phyloP scores from a whole-genome alignment of 1,140 invertebrate species.

The Nasonia giraulti region DNA sequence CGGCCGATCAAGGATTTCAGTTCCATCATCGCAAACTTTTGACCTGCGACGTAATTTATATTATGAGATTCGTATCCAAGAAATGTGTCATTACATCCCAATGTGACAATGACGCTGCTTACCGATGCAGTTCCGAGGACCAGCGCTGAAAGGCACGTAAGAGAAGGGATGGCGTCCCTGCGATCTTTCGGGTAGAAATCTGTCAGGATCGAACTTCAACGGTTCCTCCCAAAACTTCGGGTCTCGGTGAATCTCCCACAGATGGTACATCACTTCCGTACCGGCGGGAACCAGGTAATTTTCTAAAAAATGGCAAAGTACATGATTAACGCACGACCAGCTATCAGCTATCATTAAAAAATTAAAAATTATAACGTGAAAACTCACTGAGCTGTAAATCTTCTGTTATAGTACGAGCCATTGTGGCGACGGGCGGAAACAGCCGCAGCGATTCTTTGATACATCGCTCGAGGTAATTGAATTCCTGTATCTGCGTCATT shows the following conservation, averaged over 20 bases:
- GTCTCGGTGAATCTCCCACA: constrained; percentile 80
- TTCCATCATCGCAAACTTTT: constrained; percentile 88
- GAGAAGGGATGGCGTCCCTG: constrained; percentile 74
- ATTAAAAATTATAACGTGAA: neutral
- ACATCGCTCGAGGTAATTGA: constrained; percentile 52
- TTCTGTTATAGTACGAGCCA: constrained; percentile 65
- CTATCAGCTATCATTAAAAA: too few species aligned
- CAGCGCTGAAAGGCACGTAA: constrained; percentile 85
- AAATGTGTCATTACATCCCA: too few species aligned
- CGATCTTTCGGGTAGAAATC: constrained; percentile 79
- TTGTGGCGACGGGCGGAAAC: constrained; percentile 57
- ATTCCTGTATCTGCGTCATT: constrained; percentile 41
- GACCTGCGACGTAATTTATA: constrained; percentile 73
- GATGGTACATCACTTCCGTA: constrained; percentile 70
- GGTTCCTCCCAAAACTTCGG: constrained; percentile 83
- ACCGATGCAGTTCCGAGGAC: constrained; percentile 85
- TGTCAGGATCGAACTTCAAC: constrained; percentile 83
- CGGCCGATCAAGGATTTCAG: constrained; percentile 81
- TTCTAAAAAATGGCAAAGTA: constrained; percentile 51
- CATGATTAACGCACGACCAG: too few species aligned
- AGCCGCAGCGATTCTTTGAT: constrained; percentile 55
- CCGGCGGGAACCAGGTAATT: constrained; percentile 68
- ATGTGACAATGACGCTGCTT: constrained; percentile 42
- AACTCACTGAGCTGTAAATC: constrained; percentile 53
- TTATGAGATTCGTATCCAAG: neutral